A percentile compares a stretch with the other conserved stretches of the same genome.
Evolutionary conservation across 2,888 invertebrate species (phyloP).

Genomic region (Lagria hirta): DNA sequence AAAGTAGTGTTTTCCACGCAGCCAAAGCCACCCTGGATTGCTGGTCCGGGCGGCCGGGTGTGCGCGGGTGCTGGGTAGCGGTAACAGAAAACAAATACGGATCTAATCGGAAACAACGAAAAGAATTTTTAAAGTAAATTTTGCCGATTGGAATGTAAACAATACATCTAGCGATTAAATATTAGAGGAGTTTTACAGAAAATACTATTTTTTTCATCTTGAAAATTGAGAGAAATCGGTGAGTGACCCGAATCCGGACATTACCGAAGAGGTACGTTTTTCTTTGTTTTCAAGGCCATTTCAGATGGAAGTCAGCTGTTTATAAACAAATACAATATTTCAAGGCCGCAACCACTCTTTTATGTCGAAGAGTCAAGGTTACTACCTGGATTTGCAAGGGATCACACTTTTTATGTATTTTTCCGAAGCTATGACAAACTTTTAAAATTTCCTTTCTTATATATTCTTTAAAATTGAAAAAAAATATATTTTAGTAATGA

Average conservation of each 20-base stretch:
- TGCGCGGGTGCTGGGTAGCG: slow-evolving; percentile 29
- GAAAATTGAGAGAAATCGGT: slow-evolving; percentile 3
- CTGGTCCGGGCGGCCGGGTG: slow-evolving; percentile 29
- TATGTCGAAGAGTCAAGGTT: slow-evolving; percentile 16
- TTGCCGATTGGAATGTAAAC: too few species aligned
- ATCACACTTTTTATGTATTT: too few species aligned
- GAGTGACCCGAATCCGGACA: slow-evolving; percentile 1
- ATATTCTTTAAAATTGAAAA: too few species aligned
- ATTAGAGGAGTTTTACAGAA: too few species aligned
- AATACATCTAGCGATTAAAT: too few species aligned
- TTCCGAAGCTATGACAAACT: too few species aligned
- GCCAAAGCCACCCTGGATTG: slow-evolving; percentile 24
- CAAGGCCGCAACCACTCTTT: slow-evolving; percentile 21
- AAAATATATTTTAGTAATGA: too few species aligned
- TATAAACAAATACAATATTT: slow-evolving; percentile 30
- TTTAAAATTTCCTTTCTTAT: too few species aligned
- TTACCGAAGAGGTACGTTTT: slow-evolving; percentile 4
- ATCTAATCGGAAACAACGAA: too few species aligned
- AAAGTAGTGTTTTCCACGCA: slow-evolving; percentile 18
- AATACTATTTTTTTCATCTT: slow-evolving; percentile 7
- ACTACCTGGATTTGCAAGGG: too few species aligned
- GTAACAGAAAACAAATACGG: slow-evolving; percentile 21
- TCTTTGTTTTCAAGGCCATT: slow-evolving; percentile 15
- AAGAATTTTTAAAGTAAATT: too few species aligned
- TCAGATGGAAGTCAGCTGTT: slow-evolving; percentile 30